Percentiles rank a stretch among this genome's conserved stretches.
These are phyloP conservation scores for Oligia strigilis DNA, from an alignment of 2,888 invertebrate species.

Conservation along the genomic window DNA sequence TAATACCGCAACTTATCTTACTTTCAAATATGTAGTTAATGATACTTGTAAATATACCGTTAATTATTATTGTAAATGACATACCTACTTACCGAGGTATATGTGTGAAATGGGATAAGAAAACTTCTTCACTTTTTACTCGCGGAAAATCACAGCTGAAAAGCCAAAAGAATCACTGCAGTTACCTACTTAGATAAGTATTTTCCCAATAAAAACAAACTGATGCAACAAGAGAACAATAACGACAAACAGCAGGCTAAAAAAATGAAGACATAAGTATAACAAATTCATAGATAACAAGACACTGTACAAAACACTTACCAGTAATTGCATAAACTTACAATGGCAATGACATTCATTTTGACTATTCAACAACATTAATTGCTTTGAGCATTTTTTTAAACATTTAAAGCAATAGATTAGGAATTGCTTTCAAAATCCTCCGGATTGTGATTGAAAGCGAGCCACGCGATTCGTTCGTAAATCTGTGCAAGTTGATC, in stretches of 20 bases:
- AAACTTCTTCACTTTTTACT: neutral
- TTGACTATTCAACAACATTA: too few species aligned
- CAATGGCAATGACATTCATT: neutral
- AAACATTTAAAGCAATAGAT: neutral
- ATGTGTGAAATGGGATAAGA: neutral
- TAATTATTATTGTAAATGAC: neutral
- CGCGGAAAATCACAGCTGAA: neutral
- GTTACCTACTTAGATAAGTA: neutral
- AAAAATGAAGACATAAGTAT: neutral
- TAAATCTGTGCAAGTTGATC: neutral
- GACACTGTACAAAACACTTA: neutral
- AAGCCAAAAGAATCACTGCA: neutral
- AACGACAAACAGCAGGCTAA: neutral
- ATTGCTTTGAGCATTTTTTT: neutral
- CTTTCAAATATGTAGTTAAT: slow-evolving; percentile 16
- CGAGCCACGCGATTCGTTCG: neutral
- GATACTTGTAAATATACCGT: slow-evolving; percentile 12
- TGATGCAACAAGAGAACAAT: neutral
- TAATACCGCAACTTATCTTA: slow-evolving; percentile 25
- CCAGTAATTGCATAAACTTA: neutral
- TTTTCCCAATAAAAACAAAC: neutral
- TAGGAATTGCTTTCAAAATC: neutral
- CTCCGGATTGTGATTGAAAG: neutral
- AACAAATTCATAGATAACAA: too few species aligned
- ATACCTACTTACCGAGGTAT: neutral